phyloP scores from a whole-genome alignment of 2,888 invertebrate genomes.

The Ramazzottius varieornatus region DNA sequence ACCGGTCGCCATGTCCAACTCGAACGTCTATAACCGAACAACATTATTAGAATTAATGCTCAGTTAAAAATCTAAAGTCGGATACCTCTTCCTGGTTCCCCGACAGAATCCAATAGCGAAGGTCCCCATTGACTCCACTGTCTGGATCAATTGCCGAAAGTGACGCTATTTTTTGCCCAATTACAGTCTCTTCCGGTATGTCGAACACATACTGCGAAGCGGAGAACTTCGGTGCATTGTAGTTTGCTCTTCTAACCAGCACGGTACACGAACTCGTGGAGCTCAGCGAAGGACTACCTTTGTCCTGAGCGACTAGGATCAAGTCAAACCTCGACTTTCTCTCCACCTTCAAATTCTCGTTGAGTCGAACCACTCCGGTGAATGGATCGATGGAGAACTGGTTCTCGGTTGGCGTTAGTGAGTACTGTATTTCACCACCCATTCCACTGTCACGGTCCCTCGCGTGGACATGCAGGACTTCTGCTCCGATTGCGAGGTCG shows the following conservation, averaged over 20 bases:
- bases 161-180: constrained; percentile 61
- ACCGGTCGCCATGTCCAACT: constrained; percentile 69
- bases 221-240: constrained; percentile 63
- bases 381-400: constrained; percentile 40
- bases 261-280: constrained; percentile 42
- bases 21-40: too few species aligned
- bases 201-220: constrained; percentile 57
- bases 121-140: constrained; percentile 42
- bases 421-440: constrained; percentile 28
- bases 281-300: constrained; percentile 52
- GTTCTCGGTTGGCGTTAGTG: constrained; percentile 10
- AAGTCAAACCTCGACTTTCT: constrained; percentile 43
- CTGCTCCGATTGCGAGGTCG: constrained; percentile 51
- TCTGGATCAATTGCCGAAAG: constrained; percentile 50
- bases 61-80: constrained; percentile 11
- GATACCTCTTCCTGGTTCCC: constrained; percentile 37
- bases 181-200: constrained; percentile 71
- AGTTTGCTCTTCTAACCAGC: constrained; percentile 57
- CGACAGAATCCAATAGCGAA: constrained; percentile 59
- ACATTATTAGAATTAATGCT: not conserved
- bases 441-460: constrained; percentile 53
- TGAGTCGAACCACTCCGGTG: constrained; percentile 37
- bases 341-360: constrained; percentile 25
- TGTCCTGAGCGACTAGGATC: constrained; percentile 51
- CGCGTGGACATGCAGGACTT: constrained; percentile 46